These are phyloP conservation scores for Delphinapterus leucas DNA, from an alignment of 2,113 vertebrate genomes.

Conservation along the genomic window DNA sequence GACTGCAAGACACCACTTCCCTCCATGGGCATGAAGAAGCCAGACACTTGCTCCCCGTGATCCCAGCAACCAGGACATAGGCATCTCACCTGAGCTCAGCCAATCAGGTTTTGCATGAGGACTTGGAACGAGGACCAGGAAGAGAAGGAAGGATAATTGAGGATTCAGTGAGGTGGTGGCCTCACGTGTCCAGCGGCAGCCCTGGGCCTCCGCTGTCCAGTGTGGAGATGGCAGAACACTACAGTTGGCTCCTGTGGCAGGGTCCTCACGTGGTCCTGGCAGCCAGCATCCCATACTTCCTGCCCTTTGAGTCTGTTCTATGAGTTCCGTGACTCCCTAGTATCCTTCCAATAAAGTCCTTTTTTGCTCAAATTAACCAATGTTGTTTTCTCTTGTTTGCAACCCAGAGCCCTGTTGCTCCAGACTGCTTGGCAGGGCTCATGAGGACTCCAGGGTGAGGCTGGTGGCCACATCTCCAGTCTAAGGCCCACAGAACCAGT, in stretches of 20 bases:
- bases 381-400: background rate
- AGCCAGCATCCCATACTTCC: background rate
- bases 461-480: background rate
- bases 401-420: background rate
- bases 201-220: background rate
- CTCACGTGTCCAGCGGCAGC: background rate
- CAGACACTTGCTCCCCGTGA: background rate
- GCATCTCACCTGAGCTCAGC: background rate
- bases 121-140: accelerated
- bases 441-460: background rate
- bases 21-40: too few species aligned
- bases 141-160: background rate
- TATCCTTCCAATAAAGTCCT: background rate
- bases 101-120: background rate
- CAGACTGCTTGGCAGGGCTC: background rate
- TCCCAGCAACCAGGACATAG: background rate
- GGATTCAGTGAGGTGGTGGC: background rate
- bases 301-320: background rate
- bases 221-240: background rate
- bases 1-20: background rate
- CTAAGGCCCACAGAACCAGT: background rate
- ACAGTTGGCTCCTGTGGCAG: accelerated
- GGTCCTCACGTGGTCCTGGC: background rate
- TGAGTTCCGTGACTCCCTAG: background rate
- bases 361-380: background rate